Evolutionary conservation across 2,797 vertebrate species (phyloP).

Genomic region (Megaceryle alcyon): DNA sequence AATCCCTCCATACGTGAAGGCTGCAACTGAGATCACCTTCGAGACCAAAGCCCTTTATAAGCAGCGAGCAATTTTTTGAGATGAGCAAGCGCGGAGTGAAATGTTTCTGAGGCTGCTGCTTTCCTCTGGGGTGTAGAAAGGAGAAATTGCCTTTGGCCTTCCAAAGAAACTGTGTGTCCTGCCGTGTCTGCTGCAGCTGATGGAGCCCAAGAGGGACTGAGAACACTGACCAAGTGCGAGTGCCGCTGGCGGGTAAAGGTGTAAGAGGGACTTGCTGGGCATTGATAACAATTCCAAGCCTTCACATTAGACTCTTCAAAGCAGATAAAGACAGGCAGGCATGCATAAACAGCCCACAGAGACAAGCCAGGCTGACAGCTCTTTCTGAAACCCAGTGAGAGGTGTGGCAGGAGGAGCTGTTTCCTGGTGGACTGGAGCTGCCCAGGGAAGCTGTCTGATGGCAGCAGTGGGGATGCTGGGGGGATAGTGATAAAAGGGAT

Average conservation of each 20-base stretch:
- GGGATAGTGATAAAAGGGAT: not conserved
- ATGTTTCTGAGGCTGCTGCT: not conserved
- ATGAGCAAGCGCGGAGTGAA: not conserved
- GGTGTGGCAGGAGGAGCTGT: not conserved
- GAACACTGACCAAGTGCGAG: not conserved
- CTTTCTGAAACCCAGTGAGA: not conserved
- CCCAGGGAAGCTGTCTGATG: not conserved
- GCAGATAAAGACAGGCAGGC: not conserved
- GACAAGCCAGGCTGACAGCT: constrained; percentile 2
- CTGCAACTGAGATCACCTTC: not conserved
- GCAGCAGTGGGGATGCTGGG: not conserved
- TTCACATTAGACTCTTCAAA: not conserved
- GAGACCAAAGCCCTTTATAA: not conserved
- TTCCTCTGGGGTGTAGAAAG: not conserved
- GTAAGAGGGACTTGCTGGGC: not conserved
- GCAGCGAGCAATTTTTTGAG: not conserved
- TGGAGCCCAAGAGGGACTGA: not conserved
- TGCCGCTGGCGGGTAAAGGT: not conserved
- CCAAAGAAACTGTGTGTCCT: not conserved
- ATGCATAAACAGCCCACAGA: not conserved
- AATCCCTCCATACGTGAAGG: not conserved
- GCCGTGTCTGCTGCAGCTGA: fast-evolving
- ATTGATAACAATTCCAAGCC: not conserved
- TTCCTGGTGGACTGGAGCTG: not conserved
- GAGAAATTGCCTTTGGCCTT: not conserved